Evolutionary conservation across 2,113 vertebrate genomes (phyloP).

Genomic region (Orycteropus afer): DNA sequence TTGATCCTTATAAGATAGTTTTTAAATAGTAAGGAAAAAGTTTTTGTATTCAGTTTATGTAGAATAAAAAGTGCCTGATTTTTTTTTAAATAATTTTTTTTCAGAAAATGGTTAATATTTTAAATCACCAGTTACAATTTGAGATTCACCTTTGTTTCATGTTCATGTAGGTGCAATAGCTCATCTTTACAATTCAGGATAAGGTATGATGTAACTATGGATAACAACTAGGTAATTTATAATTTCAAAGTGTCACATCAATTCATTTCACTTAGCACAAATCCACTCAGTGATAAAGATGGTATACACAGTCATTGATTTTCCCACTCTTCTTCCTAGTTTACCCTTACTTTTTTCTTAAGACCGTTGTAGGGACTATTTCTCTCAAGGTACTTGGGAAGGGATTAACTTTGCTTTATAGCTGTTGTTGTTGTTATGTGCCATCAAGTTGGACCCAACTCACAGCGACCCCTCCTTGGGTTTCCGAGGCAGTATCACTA

Average conservation of each 20-base stretch:
- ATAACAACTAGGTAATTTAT: background rate
- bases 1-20: background rate
- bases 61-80: background rate
- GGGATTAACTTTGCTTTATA: too few relatives aligned
- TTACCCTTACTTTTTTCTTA: background rate
- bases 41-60: background rate
- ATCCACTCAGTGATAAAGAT: background rate
- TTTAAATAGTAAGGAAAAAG: background rate
- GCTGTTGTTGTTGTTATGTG: too few relatives aligned
- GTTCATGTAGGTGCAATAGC: background rate
- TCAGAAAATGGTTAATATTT: conserved; percentile 31
- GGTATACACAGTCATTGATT: background rate
- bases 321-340: background rate
- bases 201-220: background rate
- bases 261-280: background rate
- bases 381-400: background rate
- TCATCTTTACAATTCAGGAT: background rate
- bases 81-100: conserved; percentile 2
- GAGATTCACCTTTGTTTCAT: conserved; percentile 23
- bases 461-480: too few relatives aligned
- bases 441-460: too few relatives aligned
- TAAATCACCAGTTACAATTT: conserved; percentile 17
- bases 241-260: background rate
- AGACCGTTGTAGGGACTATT: background rate
- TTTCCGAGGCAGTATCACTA: too few relatives aligned